Base-by-base conservation (phyloP, 2,113 vertebrate genomes). In the Pungitius pungitius region DNA sequence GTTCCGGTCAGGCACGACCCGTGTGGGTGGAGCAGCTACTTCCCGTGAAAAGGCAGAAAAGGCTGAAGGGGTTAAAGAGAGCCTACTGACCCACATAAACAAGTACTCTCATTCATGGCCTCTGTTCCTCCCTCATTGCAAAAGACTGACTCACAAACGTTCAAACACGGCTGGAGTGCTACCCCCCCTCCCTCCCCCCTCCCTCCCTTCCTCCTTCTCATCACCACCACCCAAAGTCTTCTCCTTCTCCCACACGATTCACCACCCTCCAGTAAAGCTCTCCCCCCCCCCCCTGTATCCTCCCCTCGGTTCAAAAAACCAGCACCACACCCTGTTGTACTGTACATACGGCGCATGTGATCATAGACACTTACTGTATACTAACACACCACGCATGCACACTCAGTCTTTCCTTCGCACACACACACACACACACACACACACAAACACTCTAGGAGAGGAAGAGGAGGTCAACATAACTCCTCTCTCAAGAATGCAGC, bases 71-170 rank as follows among this genome's bases (percentile, higher is more conserved):
- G 86, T 90, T 89, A 87, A 88, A 88, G 26, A 58, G 78, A 92
- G 83, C 87, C 86, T 66, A 73, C 74, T 87, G 89, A 90, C 87
- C 91, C 84, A 81, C 85, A 89, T 90, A 90, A 91, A 91, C 87
- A 90, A 87, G 70, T 84, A 40, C 82, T 83, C 86, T 90, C 90
- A 91, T 91, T 92, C 89, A 91, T 87, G 77, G 85, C 86, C 82
- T 78, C 79, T 80, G 55, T 68, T 85, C 91, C 92, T 93, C 92
- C 90, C 86, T 92, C 89, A 93, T 93, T 93, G 84, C 90, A 88
- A 39, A 87, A 83, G 83, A 77, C 89, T 93, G 91, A 93, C 86
- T 93, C 92, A 93, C 74, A 84, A 71, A 80, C 18, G 49, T 88
- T 89, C 61, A 86, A 88, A 90, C 73, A 81, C 59, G 69, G 84